Evolutionary conservation across 1,140 invertebrate genomes (phyloP).

Genomic region (Centruroides sculpturatus): DNA sequence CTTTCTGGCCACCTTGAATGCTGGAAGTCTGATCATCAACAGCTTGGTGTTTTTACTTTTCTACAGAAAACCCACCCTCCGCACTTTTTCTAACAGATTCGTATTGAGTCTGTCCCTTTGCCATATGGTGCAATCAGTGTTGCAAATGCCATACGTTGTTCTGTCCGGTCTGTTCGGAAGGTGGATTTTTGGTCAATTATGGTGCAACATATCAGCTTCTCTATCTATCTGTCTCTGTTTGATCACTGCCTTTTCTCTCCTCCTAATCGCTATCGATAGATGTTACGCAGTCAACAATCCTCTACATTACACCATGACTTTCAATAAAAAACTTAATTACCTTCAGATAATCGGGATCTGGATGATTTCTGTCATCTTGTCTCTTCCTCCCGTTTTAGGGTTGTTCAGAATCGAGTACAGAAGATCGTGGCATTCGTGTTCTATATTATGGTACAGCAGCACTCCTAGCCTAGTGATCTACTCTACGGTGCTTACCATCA

Average conservation of each 20-base stretch:
- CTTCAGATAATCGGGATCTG: too few species aligned
- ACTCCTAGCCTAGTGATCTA: too few species aligned
- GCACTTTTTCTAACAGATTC: constrained; percentile 50
- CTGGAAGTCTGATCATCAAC: constrained; percentile 35
- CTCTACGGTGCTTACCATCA: too few species aligned
- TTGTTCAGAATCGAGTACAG: too few species aligned
- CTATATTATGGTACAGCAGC: too few species aligned
- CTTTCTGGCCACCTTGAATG: constrained; percentile 20
- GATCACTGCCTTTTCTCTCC: constrained; percentile 50
- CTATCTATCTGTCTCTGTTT: constrained; percentile 36
- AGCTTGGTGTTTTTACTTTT: constrained; percentile 41
- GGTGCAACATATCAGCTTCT: constrained; percentile 36
- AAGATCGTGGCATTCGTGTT: too few species aligned
- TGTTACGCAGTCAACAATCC: too few species aligned
- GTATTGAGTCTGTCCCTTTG: constrained; percentile 50
- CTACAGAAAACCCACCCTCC: constrained; percentile 37
- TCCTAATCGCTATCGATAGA: too few species aligned
- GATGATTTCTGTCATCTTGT: too few species aligned
- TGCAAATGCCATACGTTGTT: constrained; percentile 42
- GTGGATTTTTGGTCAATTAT: constrained; percentile 26
- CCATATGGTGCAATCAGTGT: constrained; percentile 42
- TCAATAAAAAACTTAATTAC: too few species aligned
- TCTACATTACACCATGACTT: too few species aligned
- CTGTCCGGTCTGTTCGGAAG: constrained; percentile 26
- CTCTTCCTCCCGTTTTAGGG: too few species aligned